Conservation (phyloP, 2,888 invertebrate species). For the Apomyelois bistriatella region DNA sequence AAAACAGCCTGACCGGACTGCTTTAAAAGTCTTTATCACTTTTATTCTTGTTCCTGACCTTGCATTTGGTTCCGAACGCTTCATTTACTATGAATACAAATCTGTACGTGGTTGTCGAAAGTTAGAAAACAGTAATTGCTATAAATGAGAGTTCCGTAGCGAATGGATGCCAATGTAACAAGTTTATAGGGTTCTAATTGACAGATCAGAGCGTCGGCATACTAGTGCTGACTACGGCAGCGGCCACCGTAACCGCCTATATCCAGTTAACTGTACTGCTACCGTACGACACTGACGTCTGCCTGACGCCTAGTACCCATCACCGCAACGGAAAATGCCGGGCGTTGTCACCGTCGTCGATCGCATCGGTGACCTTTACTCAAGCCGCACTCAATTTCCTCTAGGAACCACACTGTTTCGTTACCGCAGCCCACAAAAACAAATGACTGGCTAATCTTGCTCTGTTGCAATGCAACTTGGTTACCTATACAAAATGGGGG, state of each 20-base stretch:
- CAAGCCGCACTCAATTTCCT: slow-evolving; percentile 54
- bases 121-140: slow-evolving; percentile 34
- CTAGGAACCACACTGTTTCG: slow-evolving; percentile 44
- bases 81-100: slow-evolving; percentile 15
- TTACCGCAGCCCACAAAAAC: slow-evolving; percentile 47
- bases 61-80: slow-evolving; percentile 21
- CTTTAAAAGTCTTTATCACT: slow-evolving; percentile 29
- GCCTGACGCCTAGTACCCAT: slow-evolving; percentile 36
- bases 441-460: slow-evolving; percentile 31
- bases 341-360: slow-evolving; percentile 29
- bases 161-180: slow-evolving; percentile 49
- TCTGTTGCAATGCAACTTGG: neutral
- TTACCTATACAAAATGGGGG: neutral
- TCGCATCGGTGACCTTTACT: slow-evolving; percentile 39
- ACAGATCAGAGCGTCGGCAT: slow-evolving; percentile 52
- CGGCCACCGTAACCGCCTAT: slow-evolving; percentile 59
- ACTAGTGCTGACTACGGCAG: slow-evolving; percentile 19
- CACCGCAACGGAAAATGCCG: slow-evolving; percentile 63
- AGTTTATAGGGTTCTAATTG: slow-evolving; percentile 65
- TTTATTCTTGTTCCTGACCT: slow-evolving; percentile 32
- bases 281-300: slow-evolving; percentile 56
- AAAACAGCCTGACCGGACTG: slow-evolving; percentile 32
- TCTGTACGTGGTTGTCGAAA: slow-evolving; percentile 24
- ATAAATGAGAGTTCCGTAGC: slow-evolving; percentile 31
- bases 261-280: slow-evolving; percentile 67